Conservation (phyloP, 2,888 invertebrate genomes). For the Silvanus unidentatus region DNA sequence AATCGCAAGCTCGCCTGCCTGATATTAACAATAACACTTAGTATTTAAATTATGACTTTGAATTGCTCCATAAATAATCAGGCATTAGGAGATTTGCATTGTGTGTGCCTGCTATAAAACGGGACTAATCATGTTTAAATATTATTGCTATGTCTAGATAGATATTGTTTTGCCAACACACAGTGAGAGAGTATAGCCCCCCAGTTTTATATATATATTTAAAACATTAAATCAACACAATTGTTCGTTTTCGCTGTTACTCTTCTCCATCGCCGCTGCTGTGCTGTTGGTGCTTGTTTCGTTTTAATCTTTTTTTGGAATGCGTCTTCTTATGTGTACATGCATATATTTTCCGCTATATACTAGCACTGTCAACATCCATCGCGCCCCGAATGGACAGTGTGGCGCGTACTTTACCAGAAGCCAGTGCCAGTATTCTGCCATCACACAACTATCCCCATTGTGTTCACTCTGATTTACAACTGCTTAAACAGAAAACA, state of each 20-base stretch:
- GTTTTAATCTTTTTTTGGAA: too few relatives aligned
- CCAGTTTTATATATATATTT: too few relatives aligned
- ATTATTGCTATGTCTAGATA: constrained; percentile 29
- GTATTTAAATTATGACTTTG: constrained; percentile 49
- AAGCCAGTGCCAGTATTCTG: constrained; percentile 16
- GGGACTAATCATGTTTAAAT: constrained; percentile 44
- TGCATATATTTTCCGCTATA: not conserved
- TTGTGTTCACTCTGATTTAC: constrained; percentile 42
- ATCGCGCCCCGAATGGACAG: constrained; percentile 14
- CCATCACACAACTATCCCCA: constrained; percentile 23
- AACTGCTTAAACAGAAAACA: constrained; percentile 38
- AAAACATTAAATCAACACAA: too few relatives aligned
- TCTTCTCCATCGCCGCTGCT: too few relatives aligned
- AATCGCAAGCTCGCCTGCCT: constrained; percentile 42
- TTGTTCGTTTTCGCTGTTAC: too few relatives aligned
- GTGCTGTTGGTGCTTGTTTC: too few relatives aligned
- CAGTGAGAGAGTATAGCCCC: too few relatives aligned
- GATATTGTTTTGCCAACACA: too few relatives aligned
- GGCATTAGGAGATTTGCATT: constrained; percentile 48
- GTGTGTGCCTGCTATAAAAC: constrained; percentile 32
- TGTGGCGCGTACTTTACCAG: constrained; percentile 22
- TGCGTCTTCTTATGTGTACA: too few relatives aligned
- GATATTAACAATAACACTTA: constrained; percentile 50
- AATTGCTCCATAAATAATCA: constrained; percentile 47
- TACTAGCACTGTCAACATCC: constrained; percentile 17